Evolutionary conservation across 2,113 vertebrate species (phyloP).

Genomic region (Scomber japonicus): DNA sequence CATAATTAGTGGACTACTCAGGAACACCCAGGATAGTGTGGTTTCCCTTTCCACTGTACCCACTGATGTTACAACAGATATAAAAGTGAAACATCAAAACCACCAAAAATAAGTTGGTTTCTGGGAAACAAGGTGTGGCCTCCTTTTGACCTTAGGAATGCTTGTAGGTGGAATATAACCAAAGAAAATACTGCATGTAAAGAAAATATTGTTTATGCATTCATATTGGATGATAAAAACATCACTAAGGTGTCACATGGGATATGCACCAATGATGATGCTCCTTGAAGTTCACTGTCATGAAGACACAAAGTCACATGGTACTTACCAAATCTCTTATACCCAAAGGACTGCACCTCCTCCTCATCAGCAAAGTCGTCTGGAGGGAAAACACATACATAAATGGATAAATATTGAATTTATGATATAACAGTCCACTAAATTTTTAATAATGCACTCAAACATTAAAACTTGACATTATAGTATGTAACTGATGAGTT

Average conservation of each 20-base stretch:
- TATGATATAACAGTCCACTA: not conserved
- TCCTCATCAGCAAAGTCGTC: slow-evolving; percentile 98
- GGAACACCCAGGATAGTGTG: slow-evolving; percentile 65
- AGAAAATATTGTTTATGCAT: slow-evolving; percentile 23
- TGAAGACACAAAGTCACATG: slow-evolving; percentile 5
- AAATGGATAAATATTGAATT: not conserved
- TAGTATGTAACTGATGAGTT: not conserved
- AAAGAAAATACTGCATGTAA: slow-evolving; percentile 26
- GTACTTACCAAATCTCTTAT: slow-evolving; percentile 98
- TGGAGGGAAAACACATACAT: slow-evolving; percentile 64
- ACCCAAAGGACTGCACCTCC: slow-evolving; percentile 98
- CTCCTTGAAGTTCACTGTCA: slow-evolving; percentile 14
- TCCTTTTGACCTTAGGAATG: slow-evolving; percentile 30
- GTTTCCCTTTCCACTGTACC: slow-evolving; percentile 22
- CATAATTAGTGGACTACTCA: slow-evolving; percentile 43
- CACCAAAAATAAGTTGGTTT: slow-evolving; percentile 63
- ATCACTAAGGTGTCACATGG: slow-evolving; percentile 16
- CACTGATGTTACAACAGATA: slow-evolving; percentile 30
- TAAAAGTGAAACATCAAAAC: slow-evolving; percentile 8
- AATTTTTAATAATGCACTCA: not conserved
- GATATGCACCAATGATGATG: slow-evolving; percentile 7
- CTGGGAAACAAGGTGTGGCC: slow-evolving; percentile 50
- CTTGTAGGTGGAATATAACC: slow-evolving; percentile 12
- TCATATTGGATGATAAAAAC: not conserved
- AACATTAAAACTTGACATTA: not conserved